Evolutionary conservation across 2,888 invertebrate genomes (phyloP).

Genomic region (Vandiemenella viatica): DNA sequence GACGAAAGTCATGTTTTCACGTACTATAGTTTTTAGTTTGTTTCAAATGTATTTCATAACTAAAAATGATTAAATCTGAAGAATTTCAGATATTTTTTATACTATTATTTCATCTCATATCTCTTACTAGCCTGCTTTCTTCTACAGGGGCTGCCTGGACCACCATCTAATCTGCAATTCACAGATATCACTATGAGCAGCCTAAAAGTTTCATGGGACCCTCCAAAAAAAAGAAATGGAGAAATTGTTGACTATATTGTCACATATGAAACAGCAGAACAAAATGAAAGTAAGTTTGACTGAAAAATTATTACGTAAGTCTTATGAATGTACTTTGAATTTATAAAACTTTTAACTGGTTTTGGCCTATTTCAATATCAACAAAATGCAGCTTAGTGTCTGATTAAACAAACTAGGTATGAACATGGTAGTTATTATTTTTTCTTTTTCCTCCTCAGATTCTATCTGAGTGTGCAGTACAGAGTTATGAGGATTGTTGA

Average conservation of each 20-base stretch:
- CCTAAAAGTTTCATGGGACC: constrained; percentile 78
- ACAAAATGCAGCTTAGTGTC: no score
- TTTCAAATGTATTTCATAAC: not conserved
- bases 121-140: not conserved
- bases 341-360: no score
- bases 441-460: no score
- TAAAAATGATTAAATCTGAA: not conserved
- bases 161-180: constrained; percentile 67
- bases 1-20: not conserved
- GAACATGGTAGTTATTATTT: no score
- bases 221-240: constrained; percentile 80
- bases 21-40: not conserved
- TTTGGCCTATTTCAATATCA: no score
- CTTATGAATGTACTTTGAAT: no score
- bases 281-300: constrained; percentile 64
- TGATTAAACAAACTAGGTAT: no score
- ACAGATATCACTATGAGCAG: constrained; percentile 91
- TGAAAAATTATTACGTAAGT: not conserved
- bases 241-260: constrained; percentile 79
- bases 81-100: not conserved
- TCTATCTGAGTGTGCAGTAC: no score
- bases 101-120: not conserved
- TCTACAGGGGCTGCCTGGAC: constrained; percentile 53
- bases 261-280: constrained; percentile 80
- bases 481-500: no score